Conservation (phyloP, 1,140 invertebrate genomes). For the Drosophila hydei region DNA sequence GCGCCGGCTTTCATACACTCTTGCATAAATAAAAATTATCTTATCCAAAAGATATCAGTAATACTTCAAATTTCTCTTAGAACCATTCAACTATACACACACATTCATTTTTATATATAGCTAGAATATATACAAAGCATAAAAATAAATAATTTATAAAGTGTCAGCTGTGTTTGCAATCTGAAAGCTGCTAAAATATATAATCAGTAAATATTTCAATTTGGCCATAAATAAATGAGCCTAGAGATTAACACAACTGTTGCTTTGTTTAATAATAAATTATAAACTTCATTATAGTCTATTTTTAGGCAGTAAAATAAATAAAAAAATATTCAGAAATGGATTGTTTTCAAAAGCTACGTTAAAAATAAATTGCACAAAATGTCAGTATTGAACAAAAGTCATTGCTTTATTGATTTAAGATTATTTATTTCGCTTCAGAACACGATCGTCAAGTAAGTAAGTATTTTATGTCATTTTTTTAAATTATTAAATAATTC, state of each 20-base stretch:
- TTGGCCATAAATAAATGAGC: background rate
- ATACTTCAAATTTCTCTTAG: background rate
- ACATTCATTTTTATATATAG: too few species aligned
- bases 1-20: background rate
- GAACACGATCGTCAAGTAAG: background rate
- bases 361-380: background rate
- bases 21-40: background rate
- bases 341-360: background rate
- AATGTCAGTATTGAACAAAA: too few species aligned
- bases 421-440: too few species aligned
- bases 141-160: too few species aligned
- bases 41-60: background rate
- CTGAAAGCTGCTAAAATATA: slow-evolving; percentile 8
- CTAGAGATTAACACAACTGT: background rate
- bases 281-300: background rate
- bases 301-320: background rate
- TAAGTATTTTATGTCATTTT: background rate
- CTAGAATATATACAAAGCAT: background rate
- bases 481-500: background rate
- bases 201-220: slow-evolving; percentile 4
- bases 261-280: background rate
- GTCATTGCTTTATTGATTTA: too few species aligned
- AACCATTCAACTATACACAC: background rate
- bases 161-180: too few species aligned
- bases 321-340: background rate